A percentile compares a stretch with the other conserved stretches of the same genome.
Conservation (phyloP, 2,797 vertebrate species). For the Botia almorhae region DNA sequence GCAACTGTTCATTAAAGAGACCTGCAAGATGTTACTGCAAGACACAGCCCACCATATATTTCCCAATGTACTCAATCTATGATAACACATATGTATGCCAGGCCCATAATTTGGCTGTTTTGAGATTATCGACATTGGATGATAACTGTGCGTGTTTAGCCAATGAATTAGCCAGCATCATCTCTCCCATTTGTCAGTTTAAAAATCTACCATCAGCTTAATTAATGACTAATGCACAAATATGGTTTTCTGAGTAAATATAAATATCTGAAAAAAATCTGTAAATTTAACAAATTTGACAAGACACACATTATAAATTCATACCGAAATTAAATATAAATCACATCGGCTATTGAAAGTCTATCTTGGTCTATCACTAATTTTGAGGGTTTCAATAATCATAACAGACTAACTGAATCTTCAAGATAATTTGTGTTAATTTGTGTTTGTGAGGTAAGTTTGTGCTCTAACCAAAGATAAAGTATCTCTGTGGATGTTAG, state of each 20-base stretch:
- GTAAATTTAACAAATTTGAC: background rate
- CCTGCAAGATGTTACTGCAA: background rate
- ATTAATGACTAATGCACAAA: too few species aligned
- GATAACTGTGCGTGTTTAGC: background rate
- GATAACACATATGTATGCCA: too few species aligned
- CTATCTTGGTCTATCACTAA: background rate
- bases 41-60: background rate
- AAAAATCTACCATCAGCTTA: too few species aligned
- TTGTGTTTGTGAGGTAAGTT: conserved; percentile 8
- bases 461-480: conserved; percentile 34
- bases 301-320: too few species aligned
- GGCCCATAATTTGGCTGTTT: too few species aligned
- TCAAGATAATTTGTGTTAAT: background rate
- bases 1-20: conserved; percentile 11
- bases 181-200: background rate
- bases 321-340: too few species aligned
- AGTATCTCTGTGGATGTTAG: conserved; percentile 42
- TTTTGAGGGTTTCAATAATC: background rate
- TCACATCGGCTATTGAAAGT: too few species aligned
- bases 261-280: too few species aligned
- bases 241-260: too few species aligned
- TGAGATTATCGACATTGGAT: background rate
- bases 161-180: too few species aligned
- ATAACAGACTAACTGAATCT: background rate
- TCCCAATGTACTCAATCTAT: too few species aligned